phyloP scores from a whole-genome alignment of 2,888 invertebrate genomes.

The Cinara cedri region DNA sequence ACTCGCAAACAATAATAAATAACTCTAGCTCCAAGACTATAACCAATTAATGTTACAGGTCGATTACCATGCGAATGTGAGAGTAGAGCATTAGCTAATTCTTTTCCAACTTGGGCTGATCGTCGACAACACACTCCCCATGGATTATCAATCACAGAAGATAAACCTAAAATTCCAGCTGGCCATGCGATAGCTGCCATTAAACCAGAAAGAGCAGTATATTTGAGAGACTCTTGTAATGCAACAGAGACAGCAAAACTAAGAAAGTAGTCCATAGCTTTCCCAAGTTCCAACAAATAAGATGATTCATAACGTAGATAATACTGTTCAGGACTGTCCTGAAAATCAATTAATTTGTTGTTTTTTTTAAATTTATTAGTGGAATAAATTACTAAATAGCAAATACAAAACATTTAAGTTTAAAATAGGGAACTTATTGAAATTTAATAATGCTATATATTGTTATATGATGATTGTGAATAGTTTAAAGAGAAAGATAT shows the following conservation, averaged over 20 bases:
- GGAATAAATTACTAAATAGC: no score
- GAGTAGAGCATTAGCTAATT: conserved; percentile 71
- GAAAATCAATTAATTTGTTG: conserved; percentile 61
- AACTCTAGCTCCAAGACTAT: conserved; percentile 72
- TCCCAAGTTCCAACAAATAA: conserved; percentile 68
- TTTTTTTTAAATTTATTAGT: no score
- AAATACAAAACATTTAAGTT: no score
- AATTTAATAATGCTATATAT: no score
- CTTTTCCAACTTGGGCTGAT: conserved; percentile 69
- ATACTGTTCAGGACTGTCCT: conserved; percentile 70
- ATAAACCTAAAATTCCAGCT: conserved; percentile 67
- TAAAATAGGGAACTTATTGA: no score
- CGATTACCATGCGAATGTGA: conserved; percentile 69
- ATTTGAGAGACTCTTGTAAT: conserved; percentile 71
- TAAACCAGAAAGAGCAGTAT: conserved; percentile 70
- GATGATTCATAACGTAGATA: conserved; percentile 70
- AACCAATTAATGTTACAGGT: conserved; percentile 72
- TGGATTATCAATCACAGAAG: conserved; percentile 70
- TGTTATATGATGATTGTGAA: no score
- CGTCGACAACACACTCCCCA: conserved; percentile 72
- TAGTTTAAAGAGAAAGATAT: no score
- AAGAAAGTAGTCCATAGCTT: conserved; percentile 70
- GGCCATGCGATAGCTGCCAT: conserved; percentile 73
- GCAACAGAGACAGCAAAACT: conserved; percentile 68
- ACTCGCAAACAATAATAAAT: conserved; percentile 71